phyloP scores from a whole-genome alignment of 2,113 vertebrate species.

The Calidris pygmaea region DNA sequence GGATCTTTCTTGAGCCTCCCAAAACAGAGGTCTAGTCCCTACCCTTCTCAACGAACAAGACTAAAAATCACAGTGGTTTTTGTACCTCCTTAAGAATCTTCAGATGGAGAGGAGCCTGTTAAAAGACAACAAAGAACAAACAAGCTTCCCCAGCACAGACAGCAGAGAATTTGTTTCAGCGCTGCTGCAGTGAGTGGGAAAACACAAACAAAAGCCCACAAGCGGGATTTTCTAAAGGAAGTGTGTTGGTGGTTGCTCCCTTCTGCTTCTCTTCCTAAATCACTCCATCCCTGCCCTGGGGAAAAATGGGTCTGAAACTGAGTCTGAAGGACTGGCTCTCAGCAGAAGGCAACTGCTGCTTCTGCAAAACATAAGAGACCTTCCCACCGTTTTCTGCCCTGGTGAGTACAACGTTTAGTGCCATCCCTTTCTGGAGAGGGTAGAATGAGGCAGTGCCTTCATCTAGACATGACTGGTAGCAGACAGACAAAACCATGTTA shows the following conservation, averaged over 20 bases:
- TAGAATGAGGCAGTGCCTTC: not conserved
- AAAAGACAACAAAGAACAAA: not conserved
- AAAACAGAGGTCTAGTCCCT: not conserved
- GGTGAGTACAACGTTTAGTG: not conserved
- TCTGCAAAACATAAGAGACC: not conserved
- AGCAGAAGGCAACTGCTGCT: not conserved
- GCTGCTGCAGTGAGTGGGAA: not conserved
- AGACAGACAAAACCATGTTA: not conserved
- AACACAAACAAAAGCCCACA: conserved; percentile 12
- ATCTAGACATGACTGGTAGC: not conserved
- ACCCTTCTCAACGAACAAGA: not conserved
- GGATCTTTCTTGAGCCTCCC: not conserved
- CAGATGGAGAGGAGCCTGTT: not conserved
- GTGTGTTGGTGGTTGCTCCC: not conserved
- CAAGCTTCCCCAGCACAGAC: not conserved
- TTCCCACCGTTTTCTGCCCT: not conserved
- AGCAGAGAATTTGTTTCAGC: not conserved
- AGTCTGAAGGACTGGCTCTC: not conserved
- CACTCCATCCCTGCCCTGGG: not conserved
- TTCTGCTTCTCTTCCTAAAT: not conserved
- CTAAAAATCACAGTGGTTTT: not conserved
- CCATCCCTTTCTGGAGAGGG: not conserved
- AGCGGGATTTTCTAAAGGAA: not conserved
- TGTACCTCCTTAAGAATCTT: not conserved
- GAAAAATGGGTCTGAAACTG: not conserved